Evolutionary conservation across 2,113 vertebrate species (phyloP).

Genomic region (Copsychus sechellarum): DNA sequence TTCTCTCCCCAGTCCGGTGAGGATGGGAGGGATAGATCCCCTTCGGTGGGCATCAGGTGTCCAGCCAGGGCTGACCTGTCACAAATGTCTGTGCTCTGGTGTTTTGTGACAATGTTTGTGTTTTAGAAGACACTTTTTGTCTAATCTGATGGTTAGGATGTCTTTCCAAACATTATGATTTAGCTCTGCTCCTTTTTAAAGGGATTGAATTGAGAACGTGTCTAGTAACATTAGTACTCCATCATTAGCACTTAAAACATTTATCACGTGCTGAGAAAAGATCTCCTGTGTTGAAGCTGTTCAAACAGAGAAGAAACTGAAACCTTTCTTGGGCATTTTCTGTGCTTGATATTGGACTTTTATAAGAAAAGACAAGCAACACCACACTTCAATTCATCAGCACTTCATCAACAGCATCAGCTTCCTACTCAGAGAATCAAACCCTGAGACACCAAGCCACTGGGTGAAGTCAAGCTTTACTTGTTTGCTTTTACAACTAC

Average conservation of each 20-base stretch:
- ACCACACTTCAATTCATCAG: rapidly evolving
- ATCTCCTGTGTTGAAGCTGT: not conserved
- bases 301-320: not conserved
- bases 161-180: not conserved
- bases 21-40: not conserved
- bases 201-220: not conserved
- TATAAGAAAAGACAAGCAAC: not conserved
- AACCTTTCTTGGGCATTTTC: not conserved
- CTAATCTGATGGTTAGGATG: not conserved
- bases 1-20: not conserved
- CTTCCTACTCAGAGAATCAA: not conserved
- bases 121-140: not conserved
- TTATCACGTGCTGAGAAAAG: not conserved
- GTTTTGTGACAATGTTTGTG: not conserved
- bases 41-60: not conserved
- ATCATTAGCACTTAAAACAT: not conserved
- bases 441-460: not conserved
- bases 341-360: not conserved
- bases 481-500: not conserved
- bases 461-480: not conserved
- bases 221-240: not conserved
- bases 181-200: not conserved
- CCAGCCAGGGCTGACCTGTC: not conserved
- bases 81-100: not conserved
- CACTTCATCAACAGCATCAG: not conserved